Evolutionary conservation across 2,797 vertebrate genomes (phyloP), one percentile per base, ranked within the genome.

Genomic region (Thripadectes ignobilis): DNA sequence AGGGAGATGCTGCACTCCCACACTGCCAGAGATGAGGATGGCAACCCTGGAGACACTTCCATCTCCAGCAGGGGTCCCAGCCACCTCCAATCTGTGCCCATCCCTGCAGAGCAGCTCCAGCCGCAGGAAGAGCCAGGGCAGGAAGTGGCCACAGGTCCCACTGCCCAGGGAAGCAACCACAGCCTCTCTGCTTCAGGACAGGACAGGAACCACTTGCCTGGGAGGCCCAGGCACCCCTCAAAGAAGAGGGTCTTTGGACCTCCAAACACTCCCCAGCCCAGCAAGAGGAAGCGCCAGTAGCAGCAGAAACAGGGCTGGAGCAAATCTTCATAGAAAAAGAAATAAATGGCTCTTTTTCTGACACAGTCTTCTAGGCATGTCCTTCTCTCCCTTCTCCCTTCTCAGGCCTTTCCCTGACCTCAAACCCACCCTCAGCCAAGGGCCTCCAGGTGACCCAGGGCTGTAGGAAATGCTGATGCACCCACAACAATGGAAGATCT

Each of bases 271-370:
- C 7, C 27, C 11, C n/a, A 55, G n/a, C 19, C n/a, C 5, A 69
- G 24, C 20, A 58, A 57, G 48, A 84, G 18, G 32, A 20, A 1
- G 1, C 12, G 1, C 22, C 16, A 2, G 10, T 0, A 0, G 24
- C 4, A 2, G 26, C 14, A 12, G 12, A 38, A 51, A 38, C 4
- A 10, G 12, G 18, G 14, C 19, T n/a, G 22, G 4, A 8, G 3
- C 17, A 38, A 20, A 8, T 6, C 20, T 55, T 68, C 38, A 29
- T 26, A 6, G 18, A 45, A 16, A 36, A 14, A 17, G 30, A 49
- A 91, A 79, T 65, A 61, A 72, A 66, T 16, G 7, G 6, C 12
- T 49, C 2, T 59, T 69, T 39, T 12, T 18, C 22, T 49, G 34
- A 43, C 14, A 41, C 5, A 4, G 18, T 22, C 21, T 59, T 59